These are phyloP conservation scores for Aphis craccivora DNA, from an alignment of 1,140 invertebrate species.

Conservation along the genomic window DNA sequence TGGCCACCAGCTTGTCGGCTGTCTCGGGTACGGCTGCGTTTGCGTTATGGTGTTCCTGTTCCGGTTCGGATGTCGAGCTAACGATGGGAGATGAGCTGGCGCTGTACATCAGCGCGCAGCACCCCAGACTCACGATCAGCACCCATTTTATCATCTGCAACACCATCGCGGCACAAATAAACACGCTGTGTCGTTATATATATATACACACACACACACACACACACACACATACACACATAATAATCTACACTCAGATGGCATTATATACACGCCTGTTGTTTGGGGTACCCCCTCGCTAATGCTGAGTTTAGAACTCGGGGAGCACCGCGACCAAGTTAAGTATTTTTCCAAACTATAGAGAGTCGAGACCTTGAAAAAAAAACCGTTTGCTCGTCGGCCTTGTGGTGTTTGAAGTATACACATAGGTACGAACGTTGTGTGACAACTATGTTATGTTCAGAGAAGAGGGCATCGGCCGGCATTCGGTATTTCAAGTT, in stretches of 20 bases:
- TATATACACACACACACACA: neutral
- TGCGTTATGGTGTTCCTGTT: neutral
- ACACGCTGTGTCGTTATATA: neutral
- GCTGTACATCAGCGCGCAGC: slow-evolving; percentile 53
- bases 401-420: neutral
- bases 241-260: neutral
- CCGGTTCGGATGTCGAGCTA: slow-evolving; percentile 25
- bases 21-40: neutral
- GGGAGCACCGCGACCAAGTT: neutral
- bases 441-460: neutral
- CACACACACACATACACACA: neutral
- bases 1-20: neutral
- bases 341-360: neutral
- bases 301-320: neutral
- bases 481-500: neutral
- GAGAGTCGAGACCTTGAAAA: neutral
- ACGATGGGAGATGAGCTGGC: slow-evolving; percentile 50
- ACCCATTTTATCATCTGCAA: slow-evolving; percentile 59
- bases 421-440: slow-evolving; percentile 5
- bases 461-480: neutral
- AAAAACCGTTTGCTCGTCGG: neutral
- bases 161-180: neutral
- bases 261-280: neutral
- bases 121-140: slow-evolving; percentile 54
- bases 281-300: neutral